Evolutionary conservation across 2,888 invertebrate species (phyloP).

Genomic region (Sericinus montela): DNA sequence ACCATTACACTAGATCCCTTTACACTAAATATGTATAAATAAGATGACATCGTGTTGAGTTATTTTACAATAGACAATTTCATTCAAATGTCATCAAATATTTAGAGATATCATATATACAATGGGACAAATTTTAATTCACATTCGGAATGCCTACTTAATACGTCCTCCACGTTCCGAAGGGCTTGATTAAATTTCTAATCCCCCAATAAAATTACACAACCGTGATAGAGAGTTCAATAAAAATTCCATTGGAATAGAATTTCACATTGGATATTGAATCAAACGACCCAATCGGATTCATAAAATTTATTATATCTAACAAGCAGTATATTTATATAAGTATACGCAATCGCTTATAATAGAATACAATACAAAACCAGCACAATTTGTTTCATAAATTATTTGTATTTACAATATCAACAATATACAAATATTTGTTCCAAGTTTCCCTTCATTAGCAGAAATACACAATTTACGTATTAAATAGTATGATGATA

Average conservation of each 20-base stretch:
- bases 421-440: slow-evolving; percentile 39
- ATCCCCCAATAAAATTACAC: slow-evolving; percentile 35
- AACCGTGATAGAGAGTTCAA: slow-evolving; percentile 18
- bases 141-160: slow-evolving; percentile 27
- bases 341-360: slow-evolving; percentile 41
- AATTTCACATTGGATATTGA: background rate
- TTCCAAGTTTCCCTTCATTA: slow-evolving; percentile 18
- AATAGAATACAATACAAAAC: slow-evolving; percentile 17
- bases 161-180: slow-evolving; percentile 40
- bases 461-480: background rate
- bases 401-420: slow-evolving; percentile 51
- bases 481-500: background rate
- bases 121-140: slow-evolving; percentile 16
- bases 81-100: too few relatives aligned
- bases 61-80: too few relatives aligned
- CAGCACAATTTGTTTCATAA: slow-evolving; percentile 37
- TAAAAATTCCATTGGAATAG: slow-evolving; percentile 20
- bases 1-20: too few relatives aligned
- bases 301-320: slow-evolving; percentile 61
- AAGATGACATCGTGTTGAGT: too few relatives aligned
- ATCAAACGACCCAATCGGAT: slow-evolving; percentile 30
- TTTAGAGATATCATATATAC: background rate
- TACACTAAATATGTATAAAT: too few relatives aligned
- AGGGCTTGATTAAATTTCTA: slow-evolving; percentile 36
- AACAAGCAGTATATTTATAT: slow-evolving; percentile 51